Evolutionary conservation across 1,140 invertebrate species (phyloP).

Genomic region (Cotesia vestalis): DNA sequence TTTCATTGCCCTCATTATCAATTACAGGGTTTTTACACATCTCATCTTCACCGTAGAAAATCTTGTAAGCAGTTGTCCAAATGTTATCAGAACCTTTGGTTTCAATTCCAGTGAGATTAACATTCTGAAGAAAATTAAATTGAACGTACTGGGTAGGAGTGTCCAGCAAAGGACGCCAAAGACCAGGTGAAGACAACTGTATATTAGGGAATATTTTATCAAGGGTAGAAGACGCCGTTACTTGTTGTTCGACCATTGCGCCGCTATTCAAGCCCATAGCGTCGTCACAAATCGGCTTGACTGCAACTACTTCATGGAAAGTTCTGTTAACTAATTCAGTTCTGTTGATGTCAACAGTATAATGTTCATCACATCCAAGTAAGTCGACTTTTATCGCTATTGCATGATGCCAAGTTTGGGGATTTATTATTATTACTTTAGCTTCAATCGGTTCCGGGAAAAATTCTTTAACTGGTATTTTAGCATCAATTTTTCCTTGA

Average conservation of each 20-base stretch:
- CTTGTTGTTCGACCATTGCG: constrained; percentile 68
- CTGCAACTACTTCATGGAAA: constrained; percentile 20
- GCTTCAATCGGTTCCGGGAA: constrained; percentile 78
- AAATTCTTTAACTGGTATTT: constrained; percentile 70
- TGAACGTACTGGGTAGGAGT: constrained; percentile 61
- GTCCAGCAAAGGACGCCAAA: constrained; percentile 51
- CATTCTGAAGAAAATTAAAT: constrained; percentile 79
- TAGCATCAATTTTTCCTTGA: constrained; percentile 74
- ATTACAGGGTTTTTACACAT: constrained; percentile 75
- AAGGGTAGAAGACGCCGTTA: constrained; percentile 66
- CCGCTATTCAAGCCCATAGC: constrained; percentile 74
- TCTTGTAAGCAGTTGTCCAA: constrained; percentile 78
- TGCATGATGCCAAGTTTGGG: constrained; percentile 78
- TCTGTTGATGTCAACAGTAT: constrained; percentile 21
- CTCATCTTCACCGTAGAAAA: constrained; percentile 78
- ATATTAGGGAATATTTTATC: constrained; percentile 50
- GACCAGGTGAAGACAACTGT: constrained; percentile 41
- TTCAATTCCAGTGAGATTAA: constrained; percentile 80
- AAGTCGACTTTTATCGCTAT: constrained; percentile 80
- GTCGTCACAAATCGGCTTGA: constrained; percentile 66
- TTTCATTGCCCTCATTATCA: constrained; percentile 65
- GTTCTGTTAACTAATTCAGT: constrained; percentile 16
- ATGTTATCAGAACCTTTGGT: constrained; percentile 76
- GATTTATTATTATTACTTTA: constrained; percentile 74
- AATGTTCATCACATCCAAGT: constrained; percentile 73